Conservation (phyloP, 2,113 vertebrate genomes). For the Sakesphorus luctuosus region DNA sequence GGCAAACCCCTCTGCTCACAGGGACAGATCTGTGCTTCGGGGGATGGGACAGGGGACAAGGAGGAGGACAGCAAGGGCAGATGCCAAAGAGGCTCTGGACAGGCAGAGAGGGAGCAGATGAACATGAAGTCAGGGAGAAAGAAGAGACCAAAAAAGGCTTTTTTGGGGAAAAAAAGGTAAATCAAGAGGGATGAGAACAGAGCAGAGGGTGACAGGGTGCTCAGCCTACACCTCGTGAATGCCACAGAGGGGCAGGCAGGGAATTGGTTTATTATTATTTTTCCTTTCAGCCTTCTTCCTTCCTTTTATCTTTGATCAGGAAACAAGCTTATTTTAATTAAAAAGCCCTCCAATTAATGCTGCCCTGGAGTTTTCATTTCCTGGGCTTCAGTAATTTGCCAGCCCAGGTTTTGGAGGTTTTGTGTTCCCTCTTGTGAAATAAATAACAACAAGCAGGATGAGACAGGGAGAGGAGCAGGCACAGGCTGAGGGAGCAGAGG, state of each 20-base stretch:
- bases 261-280: constrained; percentile 34
- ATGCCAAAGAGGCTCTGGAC: neutral
- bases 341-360: constrained; percentile 74
- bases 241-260: constrained; percentile 36
- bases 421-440: constrained; percentile 20
- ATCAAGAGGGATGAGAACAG: neutral
- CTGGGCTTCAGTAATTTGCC: constrained; percentile 51
- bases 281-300: constrained; percentile 46
- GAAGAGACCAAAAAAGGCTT: neutral
- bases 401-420: constrained; percentile 46
- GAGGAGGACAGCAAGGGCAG: neutral
- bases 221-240: constrained; percentile 45
- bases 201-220: neutral
- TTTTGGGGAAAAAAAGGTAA: neutral
- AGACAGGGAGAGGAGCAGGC: neutral
- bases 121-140: neutral
- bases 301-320: constrained; percentile 61
- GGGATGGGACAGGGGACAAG: neutral
- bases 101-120: neutral
- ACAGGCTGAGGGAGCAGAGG: neutral
- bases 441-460: neutral
- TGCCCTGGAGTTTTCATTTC: constrained; percentile 67
- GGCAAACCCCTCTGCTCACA: neutral
- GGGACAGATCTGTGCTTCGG: accelerated
- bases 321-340: constrained; percentile 73